Evolutionary conservation across 2,888 invertebrate species (phyloP).

Genomic region (Drosophila atroscutellata): DNA sequence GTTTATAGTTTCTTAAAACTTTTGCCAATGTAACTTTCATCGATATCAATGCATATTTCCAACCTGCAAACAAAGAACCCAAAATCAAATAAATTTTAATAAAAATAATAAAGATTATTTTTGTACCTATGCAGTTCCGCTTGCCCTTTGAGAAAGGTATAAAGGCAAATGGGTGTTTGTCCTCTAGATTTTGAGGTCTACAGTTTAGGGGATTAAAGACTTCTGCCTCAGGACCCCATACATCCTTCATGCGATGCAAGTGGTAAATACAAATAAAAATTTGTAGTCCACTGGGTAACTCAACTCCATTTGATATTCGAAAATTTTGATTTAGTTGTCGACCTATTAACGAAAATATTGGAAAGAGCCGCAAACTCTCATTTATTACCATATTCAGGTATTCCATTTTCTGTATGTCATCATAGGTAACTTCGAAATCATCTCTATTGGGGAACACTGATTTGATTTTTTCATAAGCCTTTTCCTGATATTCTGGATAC

Average conservation of each 20-base stretch:
- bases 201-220: constrained; percentile 82
- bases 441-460: constrained; percentile 60
- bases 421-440: constrained; percentile 63
- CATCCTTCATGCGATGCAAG: constrained; percentile 74
- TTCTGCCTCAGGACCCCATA: constrained; percentile 80
- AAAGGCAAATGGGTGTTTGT: constrained; percentile 78
- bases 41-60: constrained; percentile 72
- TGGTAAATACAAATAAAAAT: constrained; percentile 72
- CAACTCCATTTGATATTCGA: constrained; percentile 67
- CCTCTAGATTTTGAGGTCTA: constrained; percentile 72
- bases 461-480: constrained; percentile 67
- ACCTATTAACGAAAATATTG: constrained; percentile 68
- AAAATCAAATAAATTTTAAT: not conserved
- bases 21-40: constrained; percentile 72
- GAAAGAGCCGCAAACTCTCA: constrained; percentile 80
- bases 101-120: not conserved
- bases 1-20: constrained; percentile 73
- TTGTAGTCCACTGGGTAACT: constrained; percentile 73
- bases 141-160: constrained; percentile 82
- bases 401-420: constrained; percentile 69
- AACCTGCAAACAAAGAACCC: constrained; percentile 53
- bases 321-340: constrained; percentile 66
- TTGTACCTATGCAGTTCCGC: constrained; percentile 79
- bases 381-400: constrained; percentile 81
- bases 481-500: constrained; percentile 75